These are phyloP conservation scores for Bradypodion pumilum DNA, from an alignment of 2,797 vertebrate genomes.

Conservation along the genomic window DNA sequence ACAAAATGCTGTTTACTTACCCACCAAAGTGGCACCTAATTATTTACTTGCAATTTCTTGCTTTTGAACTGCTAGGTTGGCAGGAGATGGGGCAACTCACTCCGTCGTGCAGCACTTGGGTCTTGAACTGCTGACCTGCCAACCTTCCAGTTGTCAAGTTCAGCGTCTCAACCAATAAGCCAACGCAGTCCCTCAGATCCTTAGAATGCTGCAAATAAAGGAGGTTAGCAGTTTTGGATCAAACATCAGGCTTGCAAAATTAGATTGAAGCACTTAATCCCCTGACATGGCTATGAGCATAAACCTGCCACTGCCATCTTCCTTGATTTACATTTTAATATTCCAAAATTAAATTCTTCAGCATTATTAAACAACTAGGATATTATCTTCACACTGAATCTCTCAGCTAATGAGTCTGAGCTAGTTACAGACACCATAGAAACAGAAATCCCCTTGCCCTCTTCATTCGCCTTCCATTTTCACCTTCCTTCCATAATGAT, in stretches of 20 bases:
- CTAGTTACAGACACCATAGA: not conserved
- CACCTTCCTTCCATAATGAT: not conserved
- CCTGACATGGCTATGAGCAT: accelerated
- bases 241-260: not conserved
- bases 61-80: too few relatives aligned
- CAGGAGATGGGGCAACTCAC: too few relatives aligned
- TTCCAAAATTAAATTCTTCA: slow-evolving; percentile 26
- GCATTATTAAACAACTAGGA: not conserved
- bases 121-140: too few relatives aligned
- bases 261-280: not conserved
- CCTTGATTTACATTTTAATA: accelerated
- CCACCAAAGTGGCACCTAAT: too few relatives aligned
- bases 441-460: accelerated
- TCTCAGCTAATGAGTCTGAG: slow-evolving; percentile 1
- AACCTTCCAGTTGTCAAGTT: too few relatives aligned
- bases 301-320: accelerated
- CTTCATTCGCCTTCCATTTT: not conserved
- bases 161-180: too few relatives aligned
- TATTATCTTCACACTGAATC: not conserved
- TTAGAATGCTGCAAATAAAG: not conserved
- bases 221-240: not conserved
- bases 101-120: too few relatives aligned
- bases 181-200: too few relatives aligned
- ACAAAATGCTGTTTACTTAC: too few relatives aligned
- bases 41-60: too few relatives aligned